These are phyloP conservation scores for Erannis defoliaria DNA, from an alignment of 2,888 invertebrate genomes.

Conservation along the genomic window DNA sequence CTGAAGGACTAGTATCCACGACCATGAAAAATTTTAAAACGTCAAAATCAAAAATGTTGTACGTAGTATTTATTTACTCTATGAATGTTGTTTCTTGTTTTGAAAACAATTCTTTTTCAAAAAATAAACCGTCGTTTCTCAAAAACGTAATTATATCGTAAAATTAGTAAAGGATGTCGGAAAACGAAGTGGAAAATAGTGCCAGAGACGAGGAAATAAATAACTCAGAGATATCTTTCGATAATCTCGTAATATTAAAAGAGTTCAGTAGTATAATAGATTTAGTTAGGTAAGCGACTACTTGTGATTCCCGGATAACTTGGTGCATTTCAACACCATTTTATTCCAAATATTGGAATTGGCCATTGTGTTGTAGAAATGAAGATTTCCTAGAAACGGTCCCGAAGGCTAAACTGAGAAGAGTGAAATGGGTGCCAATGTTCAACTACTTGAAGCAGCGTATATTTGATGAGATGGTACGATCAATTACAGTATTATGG, in stretches of 20 bases:
- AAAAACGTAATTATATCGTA: not conserved
- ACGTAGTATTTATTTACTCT: too few species aligned
- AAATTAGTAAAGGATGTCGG: conserved; percentile 55
- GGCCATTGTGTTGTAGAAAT: conserved; percentile 64
- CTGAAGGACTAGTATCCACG: too few species aligned
- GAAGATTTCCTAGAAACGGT: conserved; percentile 80
- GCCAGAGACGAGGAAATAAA: conserved; percentile 60
- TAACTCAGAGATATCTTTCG: conserved; percentile 67
- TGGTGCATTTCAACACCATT: not conserved
- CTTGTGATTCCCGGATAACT: not conserved
- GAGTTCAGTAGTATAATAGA: conserved; percentile 78
- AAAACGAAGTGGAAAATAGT: conserved; percentile 57
- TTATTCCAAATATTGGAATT: not conserved
- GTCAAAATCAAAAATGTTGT: too few species aligned
- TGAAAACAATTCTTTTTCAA: not conserved
- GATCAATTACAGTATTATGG: conserved; percentile 79
- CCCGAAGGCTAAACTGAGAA: conserved; percentile 72
- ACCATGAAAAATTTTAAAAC: too few species aligned
- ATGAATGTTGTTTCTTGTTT: not conserved
- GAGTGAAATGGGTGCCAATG: conserved; percentile 80
- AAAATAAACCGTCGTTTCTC: not conserved
- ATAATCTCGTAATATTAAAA: conserved; percentile 75
- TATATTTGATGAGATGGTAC: conserved; percentile 74
- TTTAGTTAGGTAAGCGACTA: conserved; percentile 65
- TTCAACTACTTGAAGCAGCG: conserved; percentile 77